A percentile compares a stretch with the other conserved stretches of the same genome.
phyloP scores from a whole-genome alignment of 2,797 vertebrate species.

The Intellagama lesueurii region DNA sequence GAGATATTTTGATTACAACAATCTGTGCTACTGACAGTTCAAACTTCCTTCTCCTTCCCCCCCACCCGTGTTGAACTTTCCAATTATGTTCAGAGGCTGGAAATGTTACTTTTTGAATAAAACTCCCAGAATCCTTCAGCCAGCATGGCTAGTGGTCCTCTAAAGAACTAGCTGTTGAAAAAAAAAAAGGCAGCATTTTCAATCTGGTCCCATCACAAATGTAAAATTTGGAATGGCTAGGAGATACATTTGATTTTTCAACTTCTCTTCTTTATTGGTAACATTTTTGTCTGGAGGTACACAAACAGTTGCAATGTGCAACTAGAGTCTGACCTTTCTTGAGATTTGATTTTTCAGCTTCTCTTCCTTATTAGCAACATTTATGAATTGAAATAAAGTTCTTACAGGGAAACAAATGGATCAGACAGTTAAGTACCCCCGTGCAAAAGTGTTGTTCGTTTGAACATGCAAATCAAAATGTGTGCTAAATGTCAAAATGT shows the following conservation, averaged over 20 bases:
- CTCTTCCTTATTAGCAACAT: background rate
- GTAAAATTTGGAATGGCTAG: background rate
- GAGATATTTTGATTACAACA: background rate
- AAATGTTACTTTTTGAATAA: background rate
- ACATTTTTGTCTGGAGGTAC: background rate
- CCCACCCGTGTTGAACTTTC: background rate
- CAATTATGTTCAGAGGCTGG: background rate
- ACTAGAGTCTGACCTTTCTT: too few relatives aligned
- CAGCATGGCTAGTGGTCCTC: background rate
- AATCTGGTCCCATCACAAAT: background rate
- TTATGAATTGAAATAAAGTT: background rate
- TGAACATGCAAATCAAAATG: background rate
- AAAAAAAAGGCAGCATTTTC: background rate
- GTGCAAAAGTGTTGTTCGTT: background rate
- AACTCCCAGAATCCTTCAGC: background rate
- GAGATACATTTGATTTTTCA: background rate
- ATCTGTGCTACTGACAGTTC: background rate
- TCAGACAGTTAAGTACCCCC: background rate
- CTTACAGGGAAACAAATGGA: background rate
- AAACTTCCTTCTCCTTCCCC: constrained; percentile 1
- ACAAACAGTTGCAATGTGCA: too few relatives aligned
- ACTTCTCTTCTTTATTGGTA: background rate
- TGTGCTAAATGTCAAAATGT: background rate
- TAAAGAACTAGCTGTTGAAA: background rate
- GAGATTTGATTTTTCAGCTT: background rate